Evolutionary conservation across 1,140 invertebrate genomes (phyloP).

Genomic region (Physella acuta): DNA sequence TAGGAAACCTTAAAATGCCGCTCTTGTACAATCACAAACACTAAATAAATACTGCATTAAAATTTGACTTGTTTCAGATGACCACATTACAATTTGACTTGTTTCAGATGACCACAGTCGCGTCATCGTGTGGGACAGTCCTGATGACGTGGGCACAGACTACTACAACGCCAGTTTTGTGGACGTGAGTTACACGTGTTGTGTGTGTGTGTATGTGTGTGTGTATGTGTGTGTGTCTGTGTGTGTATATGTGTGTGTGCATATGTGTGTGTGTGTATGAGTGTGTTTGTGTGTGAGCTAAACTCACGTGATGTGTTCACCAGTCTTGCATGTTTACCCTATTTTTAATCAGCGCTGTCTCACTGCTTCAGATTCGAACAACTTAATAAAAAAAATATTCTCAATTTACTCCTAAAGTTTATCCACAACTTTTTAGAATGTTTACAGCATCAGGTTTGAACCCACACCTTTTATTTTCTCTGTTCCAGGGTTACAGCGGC

Average conservation of each 20-base stretch:
- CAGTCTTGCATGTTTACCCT: background rate
- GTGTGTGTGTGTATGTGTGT: too few relatives aligned
- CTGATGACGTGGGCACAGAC: conserved; percentile 28
- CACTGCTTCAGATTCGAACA: background rate
- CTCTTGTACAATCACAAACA: background rate
- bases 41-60: conserved; percentile 2
- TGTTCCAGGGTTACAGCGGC: conserved; percentile 43
- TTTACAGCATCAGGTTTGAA: too few relatives aligned
- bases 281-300: too few relatives aligned
- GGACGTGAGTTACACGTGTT: conserved; percentile 40
- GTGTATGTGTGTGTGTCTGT: too few relatives aligned
- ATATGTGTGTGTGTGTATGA: too few relatives aligned
- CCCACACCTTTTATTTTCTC: too few relatives aligned
- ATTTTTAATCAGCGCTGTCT: background rate
- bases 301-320: too few relatives aligned
- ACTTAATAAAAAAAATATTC: too few relatives aligned
- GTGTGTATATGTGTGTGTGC: too few relatives aligned
- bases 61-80: too few relatives aligned
- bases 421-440: too few relatives aligned
- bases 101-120: conserved; percentile 43
- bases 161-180: conserved; percentile 48
- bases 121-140: conserved; percentile 32
- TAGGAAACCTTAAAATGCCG: background rate
- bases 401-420: too few relatives aligned
- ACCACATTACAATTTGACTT: background rate